phyloP scores from a whole-genome alignment of 2,113 vertebrate species.

The Trichechus manatus region DNA sequence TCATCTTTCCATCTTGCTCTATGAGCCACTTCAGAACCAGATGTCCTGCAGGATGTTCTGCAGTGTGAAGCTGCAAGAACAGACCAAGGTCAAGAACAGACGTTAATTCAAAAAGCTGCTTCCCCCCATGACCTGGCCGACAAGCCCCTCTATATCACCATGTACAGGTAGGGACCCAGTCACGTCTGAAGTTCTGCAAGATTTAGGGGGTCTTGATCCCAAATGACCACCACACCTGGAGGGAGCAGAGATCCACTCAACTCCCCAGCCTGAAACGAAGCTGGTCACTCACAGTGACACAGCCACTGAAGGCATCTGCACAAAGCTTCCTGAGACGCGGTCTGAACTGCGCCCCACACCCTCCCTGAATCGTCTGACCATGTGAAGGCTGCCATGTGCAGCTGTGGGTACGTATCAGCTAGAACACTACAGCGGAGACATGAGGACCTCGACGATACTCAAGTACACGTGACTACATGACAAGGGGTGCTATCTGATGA shows the following conservation, averaged over 20 bases:
- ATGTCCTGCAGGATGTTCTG: conserved; percentile 97
- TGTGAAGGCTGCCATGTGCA: accelerated
- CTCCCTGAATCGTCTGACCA: accelerated
- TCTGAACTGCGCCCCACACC: background rate
- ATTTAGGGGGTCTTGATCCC: background rate
- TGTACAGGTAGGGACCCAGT: background rate
- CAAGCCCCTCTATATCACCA: background rate
- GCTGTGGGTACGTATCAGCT: background rate
- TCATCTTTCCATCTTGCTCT: conserved; percentile 93
- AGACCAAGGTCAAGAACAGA: background rate
- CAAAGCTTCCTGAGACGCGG: accelerated
- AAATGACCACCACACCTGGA: background rate
- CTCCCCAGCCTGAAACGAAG: background rate
- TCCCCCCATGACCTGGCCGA: background rate
- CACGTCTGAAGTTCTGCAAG: background rate
- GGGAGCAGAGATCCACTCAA: background rate
- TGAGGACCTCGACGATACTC: background rate
- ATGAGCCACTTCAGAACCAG: conserved; percentile 98
- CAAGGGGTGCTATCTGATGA: background rate
- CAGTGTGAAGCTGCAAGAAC: conserved; percentile 93
- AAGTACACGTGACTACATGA: background rate
- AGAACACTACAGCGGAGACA: background rate
- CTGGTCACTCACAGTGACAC: background rate
- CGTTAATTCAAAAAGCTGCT: background rate
- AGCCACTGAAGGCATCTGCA: background rate